These are phyloP conservation scores for Sarcophaga rosellei DNA, from an alignment of 2,888 invertebrate genomes.

Conservation along the genomic window DNA sequence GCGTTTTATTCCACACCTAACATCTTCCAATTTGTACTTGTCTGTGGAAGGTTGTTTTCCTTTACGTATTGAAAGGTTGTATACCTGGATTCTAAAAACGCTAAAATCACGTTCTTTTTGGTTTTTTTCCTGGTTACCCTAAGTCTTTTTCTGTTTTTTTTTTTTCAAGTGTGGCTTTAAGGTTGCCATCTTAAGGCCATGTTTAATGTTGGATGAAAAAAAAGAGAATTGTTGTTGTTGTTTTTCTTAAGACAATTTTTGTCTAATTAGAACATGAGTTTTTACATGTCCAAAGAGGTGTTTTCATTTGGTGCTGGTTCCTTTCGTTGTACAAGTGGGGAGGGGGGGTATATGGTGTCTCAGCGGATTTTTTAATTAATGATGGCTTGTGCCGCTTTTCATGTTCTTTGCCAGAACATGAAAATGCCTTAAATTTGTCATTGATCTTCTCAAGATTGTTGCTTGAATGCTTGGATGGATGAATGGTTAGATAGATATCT, in stretches of 20 bases:
- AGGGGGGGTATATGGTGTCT: neutral
- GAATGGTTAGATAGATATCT: conserved; percentile 19
- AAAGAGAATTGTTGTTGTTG: conserved; percentile 27
- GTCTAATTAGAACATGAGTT: conserved; percentile 69
- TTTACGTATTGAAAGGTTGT: no score
- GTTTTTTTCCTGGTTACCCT: neutral
- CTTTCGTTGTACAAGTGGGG: neutral
- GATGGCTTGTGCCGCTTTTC: conserved; percentile 65
- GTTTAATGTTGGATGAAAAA: conserved; percentile 35
- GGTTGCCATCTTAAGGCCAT: conserved; percentile 65
- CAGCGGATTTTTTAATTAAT: conserved; percentile 58
- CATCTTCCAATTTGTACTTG: no score
- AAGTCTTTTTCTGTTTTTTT: neutral
- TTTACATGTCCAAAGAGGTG: conserved; percentile 66
- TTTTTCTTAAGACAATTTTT: conserved; percentile 58
- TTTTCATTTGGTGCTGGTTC: conserved; percentile 33
- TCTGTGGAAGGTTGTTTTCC: no score
- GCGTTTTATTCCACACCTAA: no score
- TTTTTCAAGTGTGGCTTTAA: conserved; percentile 36
- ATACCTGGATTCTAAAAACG: neutral
- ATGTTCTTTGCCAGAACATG: conserved; percentile 64
- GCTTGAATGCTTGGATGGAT: neutral
- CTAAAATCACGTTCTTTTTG: neutral
- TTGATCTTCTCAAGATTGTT: conserved; percentile 42
- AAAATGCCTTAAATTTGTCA: conserved; percentile 68